Evolutionary conservation across 2,113 vertebrate species (phyloP).

Genomic region (Nesogale talazaci): DNA sequence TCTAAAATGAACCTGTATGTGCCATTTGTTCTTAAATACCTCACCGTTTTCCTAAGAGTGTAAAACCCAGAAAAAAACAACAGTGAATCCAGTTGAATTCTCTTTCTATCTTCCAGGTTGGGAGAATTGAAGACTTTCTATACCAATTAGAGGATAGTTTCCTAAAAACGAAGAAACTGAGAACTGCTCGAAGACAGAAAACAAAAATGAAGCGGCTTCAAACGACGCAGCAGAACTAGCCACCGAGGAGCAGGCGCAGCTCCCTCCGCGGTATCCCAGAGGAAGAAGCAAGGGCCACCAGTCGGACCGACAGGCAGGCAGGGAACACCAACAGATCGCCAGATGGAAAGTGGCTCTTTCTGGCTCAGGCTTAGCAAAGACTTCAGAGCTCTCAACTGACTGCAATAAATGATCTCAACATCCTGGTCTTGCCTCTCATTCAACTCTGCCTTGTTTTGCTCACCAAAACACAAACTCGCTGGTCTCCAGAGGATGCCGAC

Average conservation of each 20-base stretch:
- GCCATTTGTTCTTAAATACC: slow-evolving; percentile 31
- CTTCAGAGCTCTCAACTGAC: slow-evolving; percentile 77
- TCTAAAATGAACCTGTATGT: background rate
- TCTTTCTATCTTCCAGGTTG: slow-evolving; percentile 81
- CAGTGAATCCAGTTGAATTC: slow-evolving; percentile 19
- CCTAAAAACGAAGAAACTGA: slow-evolving; percentile 83
- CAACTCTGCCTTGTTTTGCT: slow-evolving; percentile 68
- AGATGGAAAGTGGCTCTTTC: slow-evolving; percentile 57
- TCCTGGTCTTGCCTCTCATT: slow-evolving; percentile 75
- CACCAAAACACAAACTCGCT: too few relatives aligned
- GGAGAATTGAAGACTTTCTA: slow-evolving; percentile 86
- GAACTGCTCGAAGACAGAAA: slow-evolving; percentile 77
- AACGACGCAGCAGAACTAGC: slow-evolving; percentile 63
- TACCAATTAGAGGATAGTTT: slow-evolving; percentile 85
- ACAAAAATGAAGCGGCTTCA: slow-evolving; percentile 79
- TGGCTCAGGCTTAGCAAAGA: slow-evolving; percentile 70
- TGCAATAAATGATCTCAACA: slow-evolving; percentile 84
- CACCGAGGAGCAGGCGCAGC: slow-evolving; percentile 18
- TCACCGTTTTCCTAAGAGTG: background rate
- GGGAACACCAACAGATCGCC: slow-evolving; percentile 42
- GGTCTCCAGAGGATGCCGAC: too few relatives aligned
- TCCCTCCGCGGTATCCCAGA: background rate
- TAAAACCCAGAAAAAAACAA: background rate
- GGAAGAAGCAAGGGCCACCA: slow-evolving; percentile 14
- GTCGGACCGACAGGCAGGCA: slow-evolving; percentile 41